Conservation (phyloP, 2,888 invertebrate genomes). For the Boloria selene region DNA sequence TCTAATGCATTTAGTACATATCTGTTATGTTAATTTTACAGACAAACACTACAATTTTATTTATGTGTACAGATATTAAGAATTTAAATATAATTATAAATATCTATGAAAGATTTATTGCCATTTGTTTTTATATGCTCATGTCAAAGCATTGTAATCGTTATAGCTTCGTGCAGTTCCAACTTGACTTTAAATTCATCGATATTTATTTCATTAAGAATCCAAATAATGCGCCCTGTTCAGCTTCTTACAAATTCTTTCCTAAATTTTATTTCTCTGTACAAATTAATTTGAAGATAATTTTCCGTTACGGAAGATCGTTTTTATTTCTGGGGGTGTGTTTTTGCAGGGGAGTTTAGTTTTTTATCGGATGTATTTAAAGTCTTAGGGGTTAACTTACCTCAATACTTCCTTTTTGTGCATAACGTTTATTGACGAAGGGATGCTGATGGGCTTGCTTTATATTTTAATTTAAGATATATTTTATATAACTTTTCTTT, state of each 20-base stretch:
- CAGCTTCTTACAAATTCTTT: conserved; percentile 45
- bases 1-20: no score
- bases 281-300: conserved; percentile 82
- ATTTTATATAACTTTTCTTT: no score
- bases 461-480: no score
- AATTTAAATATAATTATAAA: no score
- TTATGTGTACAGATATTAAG: no score
- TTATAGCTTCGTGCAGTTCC: no score
- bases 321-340: conserved; percentile 65
- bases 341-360: conserved; percentile 71
- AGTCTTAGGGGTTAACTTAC: conserved; percentile 72
- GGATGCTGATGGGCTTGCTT: conserved; percentile 17
- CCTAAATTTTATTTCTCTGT: conserved; percentile 66
- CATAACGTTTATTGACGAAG: conserved; percentile 44
- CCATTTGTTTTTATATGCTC: no score
- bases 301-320: conserved; percentile 76
- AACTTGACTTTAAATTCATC: neutral
- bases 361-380: conserved; percentile 81
- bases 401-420: conserved; percentile 77
- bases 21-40: no score
- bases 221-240: conserved; percentile 14
- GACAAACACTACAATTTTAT: no score
- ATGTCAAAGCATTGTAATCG: no score
- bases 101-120: no score
- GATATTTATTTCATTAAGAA: neutral